Percentiles rank a stretch among this genome's conserved stretches.
These are phyloP conservation scores for Ernsta delagoae DNA, from an alignment of 2,888 invertebrate genomes.

Conservation along the genomic window DNA sequence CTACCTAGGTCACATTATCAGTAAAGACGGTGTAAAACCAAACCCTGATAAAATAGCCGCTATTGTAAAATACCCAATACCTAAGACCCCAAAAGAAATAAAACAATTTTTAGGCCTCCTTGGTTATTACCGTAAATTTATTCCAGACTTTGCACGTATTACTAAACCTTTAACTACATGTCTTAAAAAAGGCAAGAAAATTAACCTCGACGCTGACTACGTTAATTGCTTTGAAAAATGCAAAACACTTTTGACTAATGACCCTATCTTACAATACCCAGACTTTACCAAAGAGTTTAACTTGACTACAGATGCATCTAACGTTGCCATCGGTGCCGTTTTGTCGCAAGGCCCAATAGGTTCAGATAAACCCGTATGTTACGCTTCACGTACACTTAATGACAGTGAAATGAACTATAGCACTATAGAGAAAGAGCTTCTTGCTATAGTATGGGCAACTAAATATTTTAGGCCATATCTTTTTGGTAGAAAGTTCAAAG, in stretches of 20 bases:
- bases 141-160: constrained; percentile 46
- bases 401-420: constrained; percentile 12
- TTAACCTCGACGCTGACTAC: constrained; percentile 1
- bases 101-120: constrained; percentile 47
- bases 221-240: constrained; percentile 18
- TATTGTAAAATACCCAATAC: constrained; percentile 46
- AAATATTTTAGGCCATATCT: constrained; percentile 18
- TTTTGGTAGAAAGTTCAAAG: constrained; percentile 15
- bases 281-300: constrained; percentile 17
- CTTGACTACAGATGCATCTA: constrained; percentile 15
- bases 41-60: constrained; percentile 47
- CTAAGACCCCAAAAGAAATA: constrained; percentile 46
- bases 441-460: constrained; percentile 16
- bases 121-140: constrained; percentile 49
- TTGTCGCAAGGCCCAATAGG: constrained; percentile 17
- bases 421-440: constrained; percentile 16
- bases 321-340: constrained; percentile 11
- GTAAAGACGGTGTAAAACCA: constrained; percentile 46
- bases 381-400: constrained; percentile 18
- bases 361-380: constrained; percentile 8
- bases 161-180: constrained; percentile 35
- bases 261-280: constrained; percentile 16
- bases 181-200: constrained; percentile 10
- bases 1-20: constrained; percentile 46
- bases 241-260: constrained; percentile 15